A percentile compares a stretch with the other conserved stretches of the same genome.
These are phyloP conservation scores for Mus musculus DNA, from an alignment of 2,113 vertebrate species.

Conservation along the genomic window DNA sequence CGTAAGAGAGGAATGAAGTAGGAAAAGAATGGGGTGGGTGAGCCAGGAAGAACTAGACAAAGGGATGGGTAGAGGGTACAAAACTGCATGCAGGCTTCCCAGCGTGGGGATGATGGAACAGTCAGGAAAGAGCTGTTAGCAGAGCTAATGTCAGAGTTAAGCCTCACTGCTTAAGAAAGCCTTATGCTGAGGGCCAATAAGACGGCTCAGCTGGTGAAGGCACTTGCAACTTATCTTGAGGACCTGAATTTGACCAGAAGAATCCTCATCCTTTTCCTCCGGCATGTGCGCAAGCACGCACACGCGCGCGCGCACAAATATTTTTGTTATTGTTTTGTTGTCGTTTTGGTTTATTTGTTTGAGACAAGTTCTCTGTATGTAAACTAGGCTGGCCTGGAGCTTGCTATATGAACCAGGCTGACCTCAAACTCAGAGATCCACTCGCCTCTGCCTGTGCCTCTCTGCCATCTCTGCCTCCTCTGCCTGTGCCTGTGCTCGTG, in stretches of 20 bases:
- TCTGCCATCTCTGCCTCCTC: no score
- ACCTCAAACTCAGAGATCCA: not conserved
- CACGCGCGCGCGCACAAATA: not conserved
- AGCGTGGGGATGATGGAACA: not conserved
- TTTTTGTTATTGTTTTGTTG: not conserved
- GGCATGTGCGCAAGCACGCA: no score
- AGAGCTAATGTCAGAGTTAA: not conserved
- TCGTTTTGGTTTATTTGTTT: not conserved
- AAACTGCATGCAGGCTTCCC: not conserved
- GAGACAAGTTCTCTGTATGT: not conserved
- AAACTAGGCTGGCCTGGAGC: not conserved
- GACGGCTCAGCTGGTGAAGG: not conserved
- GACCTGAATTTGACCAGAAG: not conserved
- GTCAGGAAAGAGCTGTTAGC: not conserved
- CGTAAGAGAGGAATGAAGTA: not conserved
- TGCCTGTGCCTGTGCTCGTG: no score
- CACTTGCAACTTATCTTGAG: not conserved
- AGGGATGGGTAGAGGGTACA: not conserved
- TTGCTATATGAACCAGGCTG: not conserved
- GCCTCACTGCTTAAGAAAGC: not conserved
- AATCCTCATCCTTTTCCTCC: no score
- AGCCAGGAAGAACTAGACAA: not conserved
- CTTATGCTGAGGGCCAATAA: not conserved
- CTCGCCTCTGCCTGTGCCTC: not conserved
- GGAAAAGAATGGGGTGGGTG: not conserved